phyloP scores from a whole-genome alignment of 2,113 vertebrate genomes.

The Psephotus haematonotus region DNA sequence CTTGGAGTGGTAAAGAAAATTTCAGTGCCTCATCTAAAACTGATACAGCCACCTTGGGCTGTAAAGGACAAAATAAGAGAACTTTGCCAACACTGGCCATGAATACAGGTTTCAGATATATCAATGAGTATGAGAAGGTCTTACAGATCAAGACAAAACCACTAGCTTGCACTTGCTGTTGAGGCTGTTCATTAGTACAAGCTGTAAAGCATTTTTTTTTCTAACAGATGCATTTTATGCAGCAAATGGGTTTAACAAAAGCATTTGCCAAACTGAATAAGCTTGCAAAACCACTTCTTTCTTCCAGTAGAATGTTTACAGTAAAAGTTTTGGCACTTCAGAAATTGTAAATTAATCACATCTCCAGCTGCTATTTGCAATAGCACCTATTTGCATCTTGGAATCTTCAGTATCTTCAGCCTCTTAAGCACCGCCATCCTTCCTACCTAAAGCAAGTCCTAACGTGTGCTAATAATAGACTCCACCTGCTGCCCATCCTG shows the following conservation, averaged over 20 bases:
- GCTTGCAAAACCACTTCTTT: not conserved
- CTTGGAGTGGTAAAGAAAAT: not conserved
- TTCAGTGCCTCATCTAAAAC: slow-evolving; percentile 19
- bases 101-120: not conserved
- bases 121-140: not conserved
- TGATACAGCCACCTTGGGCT: not conserved
- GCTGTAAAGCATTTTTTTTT: not conserved
- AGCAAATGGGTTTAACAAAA: not conserved
- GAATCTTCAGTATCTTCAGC: not conserved
- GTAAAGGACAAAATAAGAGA: not conserved
- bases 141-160: not conserved
- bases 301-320: not conserved
- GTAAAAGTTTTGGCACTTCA: not conserved
- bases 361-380: not conserved
- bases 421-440: not conserved
- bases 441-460: not conserved
- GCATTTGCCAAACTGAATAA: not conserved
- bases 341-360: not conserved
- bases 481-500: not conserved
- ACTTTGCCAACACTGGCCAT: not conserved
- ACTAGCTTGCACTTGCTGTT: not conserved
- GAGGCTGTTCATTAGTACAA: not conserved
- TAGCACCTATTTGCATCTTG: not conserved
- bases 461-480: not conserved
- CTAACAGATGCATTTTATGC: not conserved